Evolutionary conservation across 1,140 invertebrate genomes (phyloP).

Genomic region (Panagrolaimus sp.): DNA sequence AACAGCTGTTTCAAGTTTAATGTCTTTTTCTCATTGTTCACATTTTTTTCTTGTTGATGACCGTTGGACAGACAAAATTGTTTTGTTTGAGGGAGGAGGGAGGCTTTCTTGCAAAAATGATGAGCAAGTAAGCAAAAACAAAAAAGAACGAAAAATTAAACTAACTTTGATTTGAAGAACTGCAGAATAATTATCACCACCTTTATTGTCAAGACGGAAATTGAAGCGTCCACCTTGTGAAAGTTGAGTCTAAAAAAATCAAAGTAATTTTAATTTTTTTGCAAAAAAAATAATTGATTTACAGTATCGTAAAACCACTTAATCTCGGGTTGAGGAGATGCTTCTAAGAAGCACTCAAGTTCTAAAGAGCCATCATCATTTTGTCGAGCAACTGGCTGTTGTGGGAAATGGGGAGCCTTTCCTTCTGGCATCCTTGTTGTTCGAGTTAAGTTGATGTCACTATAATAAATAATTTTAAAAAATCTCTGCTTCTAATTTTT

Average conservation of each 20-base stretch:
- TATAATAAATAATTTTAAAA: neutral
- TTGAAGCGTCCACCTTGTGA: constrained; percentile 77
- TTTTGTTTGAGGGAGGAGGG: no score
- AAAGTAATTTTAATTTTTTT: constrained; percentile 59
- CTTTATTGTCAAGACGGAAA: constrained; percentile 69
- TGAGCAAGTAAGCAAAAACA: neutral
- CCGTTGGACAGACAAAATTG: no score
- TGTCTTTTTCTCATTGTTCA: no score
- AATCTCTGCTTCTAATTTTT: no score
- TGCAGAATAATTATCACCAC: constrained; percentile 81
- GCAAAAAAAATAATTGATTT: constrained; percentile 22
- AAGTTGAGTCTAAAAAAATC: constrained; percentile 65
- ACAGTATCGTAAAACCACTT: constrained; percentile 71
- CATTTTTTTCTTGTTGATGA: no score
- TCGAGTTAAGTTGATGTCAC: neutral
- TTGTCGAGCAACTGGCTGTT: constrained; percentile 91
- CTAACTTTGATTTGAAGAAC: constrained; percentile 77
- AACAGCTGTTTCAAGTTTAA: no score
- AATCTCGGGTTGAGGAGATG: constrained; percentile 86
- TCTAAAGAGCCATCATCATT: constrained; percentile 77
- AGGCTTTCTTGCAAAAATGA: neutral
- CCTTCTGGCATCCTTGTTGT: constrained; percentile 61
- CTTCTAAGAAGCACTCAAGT: constrained; percentile 90
- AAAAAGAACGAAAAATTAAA: neutral
- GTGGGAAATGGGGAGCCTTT: constrained; percentile 88